Evolutionary conservation across 2,797 vertebrate genomes (phyloP).

Genomic region (Fundulus diaphanus): DNA sequence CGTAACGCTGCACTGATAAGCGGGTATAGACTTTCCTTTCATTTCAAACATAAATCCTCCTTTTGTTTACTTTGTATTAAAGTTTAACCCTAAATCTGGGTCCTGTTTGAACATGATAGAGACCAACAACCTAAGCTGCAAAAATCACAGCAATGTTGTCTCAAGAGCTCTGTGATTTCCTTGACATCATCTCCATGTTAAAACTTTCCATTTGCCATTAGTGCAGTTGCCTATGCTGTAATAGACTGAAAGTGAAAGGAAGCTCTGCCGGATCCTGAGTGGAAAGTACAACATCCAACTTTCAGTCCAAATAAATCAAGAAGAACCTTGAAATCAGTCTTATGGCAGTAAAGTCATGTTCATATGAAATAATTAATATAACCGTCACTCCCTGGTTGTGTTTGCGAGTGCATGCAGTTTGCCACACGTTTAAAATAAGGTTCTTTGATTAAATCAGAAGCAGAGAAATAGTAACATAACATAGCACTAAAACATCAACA

Average conservation of each 20-base stretch:
- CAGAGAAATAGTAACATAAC: background rate
- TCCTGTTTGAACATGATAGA: background rate
- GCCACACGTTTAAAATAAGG: background rate
- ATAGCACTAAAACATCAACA: background rate
- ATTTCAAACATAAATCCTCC: background rate
- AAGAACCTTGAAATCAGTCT: background rate
- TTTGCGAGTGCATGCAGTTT: background rate
- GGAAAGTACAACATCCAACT: background rate
- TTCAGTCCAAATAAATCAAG: background rate
- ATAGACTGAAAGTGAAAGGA: background rate
- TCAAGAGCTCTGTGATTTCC: background rate
- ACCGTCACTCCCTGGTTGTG: background rate
- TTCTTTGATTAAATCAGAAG: background rate
- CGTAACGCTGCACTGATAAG: too few relatives aligned
- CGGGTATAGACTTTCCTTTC: too few relatives aligned
- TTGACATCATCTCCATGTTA: background rate
- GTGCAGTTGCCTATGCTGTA: background rate
- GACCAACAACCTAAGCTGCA: background rate
- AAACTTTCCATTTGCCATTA: background rate
- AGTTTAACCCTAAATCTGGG: background rate
- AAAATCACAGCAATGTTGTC: background rate
- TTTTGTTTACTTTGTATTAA: background rate
- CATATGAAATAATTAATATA: background rate
- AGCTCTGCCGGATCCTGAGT: background rate
- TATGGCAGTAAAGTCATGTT: background rate